Percentiles rank a stretch among this genome's conserved stretches.
These are phyloP conservation scores for Polyploca ridens DNA, from an alignment of 2,888 invertebrate species.

Conservation along the genomic window DNA sequence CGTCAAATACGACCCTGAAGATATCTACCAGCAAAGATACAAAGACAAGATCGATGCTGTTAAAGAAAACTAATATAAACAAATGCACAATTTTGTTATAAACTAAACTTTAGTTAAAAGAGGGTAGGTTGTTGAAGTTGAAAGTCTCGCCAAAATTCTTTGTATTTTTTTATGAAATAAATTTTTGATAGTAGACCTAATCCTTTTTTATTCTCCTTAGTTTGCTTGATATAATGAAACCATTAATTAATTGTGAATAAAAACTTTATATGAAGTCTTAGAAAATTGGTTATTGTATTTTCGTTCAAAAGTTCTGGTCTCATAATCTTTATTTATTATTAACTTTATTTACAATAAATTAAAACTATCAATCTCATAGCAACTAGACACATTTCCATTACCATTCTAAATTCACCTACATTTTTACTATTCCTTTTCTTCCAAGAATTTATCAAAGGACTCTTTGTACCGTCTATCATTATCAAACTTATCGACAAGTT, in stretches of 20 bases:
- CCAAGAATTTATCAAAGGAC: conserved; percentile 82
- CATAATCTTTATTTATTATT: not conserved
- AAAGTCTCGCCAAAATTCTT: not conserved
- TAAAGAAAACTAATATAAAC: conserved; percentile 32
- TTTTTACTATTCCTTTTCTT: conserved; percentile 52
- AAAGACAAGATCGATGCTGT: conserved; percentile 71
- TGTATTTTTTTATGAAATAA: not conserved
- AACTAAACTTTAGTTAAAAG: not conserved
- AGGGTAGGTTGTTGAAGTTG: not conserved
- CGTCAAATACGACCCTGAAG: conserved; percentile 88
- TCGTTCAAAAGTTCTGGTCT: not conserved
- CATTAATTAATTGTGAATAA: not conserved
- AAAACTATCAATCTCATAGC: not conserved
- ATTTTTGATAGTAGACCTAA: not conserved
- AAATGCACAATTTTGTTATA: not conserved
- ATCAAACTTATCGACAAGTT: conserved; percentile 88
- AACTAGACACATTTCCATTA: not conserved
- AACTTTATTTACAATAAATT: not conserved
- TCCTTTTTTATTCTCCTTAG: not conserved
- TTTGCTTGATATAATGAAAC: not conserved
- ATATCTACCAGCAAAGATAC: conserved; percentile 87
- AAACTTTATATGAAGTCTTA: not conserved
- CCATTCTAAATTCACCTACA: no score
- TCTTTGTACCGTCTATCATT: conserved; percentile 85
- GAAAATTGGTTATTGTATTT: not conserved